phyloP scores from a whole-genome alignment of 2,113 vertebrate genomes.

The Glareola pratincola region DNA sequence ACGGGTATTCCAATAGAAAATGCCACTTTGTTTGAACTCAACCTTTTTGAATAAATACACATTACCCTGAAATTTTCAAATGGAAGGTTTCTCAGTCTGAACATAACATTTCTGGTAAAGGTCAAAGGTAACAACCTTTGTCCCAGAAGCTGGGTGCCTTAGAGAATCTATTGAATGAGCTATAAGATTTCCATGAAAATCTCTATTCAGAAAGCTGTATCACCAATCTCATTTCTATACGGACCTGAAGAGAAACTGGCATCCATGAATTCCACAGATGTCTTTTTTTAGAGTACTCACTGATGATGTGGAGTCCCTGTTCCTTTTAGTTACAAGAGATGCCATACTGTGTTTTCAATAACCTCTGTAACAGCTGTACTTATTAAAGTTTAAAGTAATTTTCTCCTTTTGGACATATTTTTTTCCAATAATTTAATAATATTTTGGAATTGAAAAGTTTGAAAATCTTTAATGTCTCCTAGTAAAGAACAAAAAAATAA shows the following conservation, averaged over 20 bases:
- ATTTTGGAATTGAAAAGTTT: not conserved
- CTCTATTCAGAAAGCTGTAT: not conserved
- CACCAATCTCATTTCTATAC: not conserved
- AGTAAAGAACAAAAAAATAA: not conserved
- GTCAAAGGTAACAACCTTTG: not conserved
- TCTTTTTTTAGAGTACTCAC: not conserved
- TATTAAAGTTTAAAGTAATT: not conserved
- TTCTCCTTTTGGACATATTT: not conserved
- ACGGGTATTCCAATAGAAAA: not conserved
- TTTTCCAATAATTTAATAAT: not conserved
- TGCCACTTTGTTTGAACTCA: not conserved
- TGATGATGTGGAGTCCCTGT: fast-evolving
- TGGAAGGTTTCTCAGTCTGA: not conserved
- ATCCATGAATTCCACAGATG: not conserved
- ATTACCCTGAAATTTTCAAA: not conserved
- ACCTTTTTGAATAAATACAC: not conserved
- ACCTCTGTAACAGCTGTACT: not conserved
- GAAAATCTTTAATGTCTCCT: not conserved
- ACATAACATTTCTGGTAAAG: not conserved
- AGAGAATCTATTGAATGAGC: not conserved
- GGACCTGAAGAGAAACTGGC: not conserved
- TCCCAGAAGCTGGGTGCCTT: not conserved
- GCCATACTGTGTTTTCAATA: not conserved
- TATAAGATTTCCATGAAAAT: not conserved
- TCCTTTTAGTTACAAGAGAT: not conserved